Base-by-base conservation (phyloP, 2,888 invertebrate genomes). In the Papilio protenor region DNA sequence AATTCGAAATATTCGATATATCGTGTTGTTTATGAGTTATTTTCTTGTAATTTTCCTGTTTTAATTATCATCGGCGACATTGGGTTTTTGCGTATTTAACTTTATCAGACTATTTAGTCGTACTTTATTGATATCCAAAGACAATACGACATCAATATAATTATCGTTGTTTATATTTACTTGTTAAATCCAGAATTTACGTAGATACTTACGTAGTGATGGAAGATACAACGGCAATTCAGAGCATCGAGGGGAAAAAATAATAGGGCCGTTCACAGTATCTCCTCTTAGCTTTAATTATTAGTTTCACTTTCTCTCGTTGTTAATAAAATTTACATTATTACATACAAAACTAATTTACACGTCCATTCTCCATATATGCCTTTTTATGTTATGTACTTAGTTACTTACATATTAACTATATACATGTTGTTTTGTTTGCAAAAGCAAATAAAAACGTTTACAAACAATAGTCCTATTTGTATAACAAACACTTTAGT, bases 341-440 rank as follows among this genome's bases (percentile, higher is more conserved):
- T 64, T 74, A 64, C 27, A 74, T 12, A 64, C 18, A 74, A 61
- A 64, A 64, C 64, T 64, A 21, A 18, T 64, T 72, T 52, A 61
- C 61, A 71, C 45, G 18, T 27, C 71, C 76, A 70, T 57, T 55
- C 45, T 16, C 52, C 71, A 55, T 66, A 74, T 52, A 71, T 61
- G 45, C 78, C 23, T 77, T 61, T 75, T 70, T 45, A 71, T 64
- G 70, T 75, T 78, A 78, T 78, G 78, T 78, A 78, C 78, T 78
- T 78, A 78, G 75, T 75, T 55, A 75, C 78, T 78, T 78, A 78
- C 55, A 66, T 66, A 69, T 55, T 45, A 57, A 70, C 57, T 70
- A 47, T 47, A n/a, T 52, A 75, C 55, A 55, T 49, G 14, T 21
- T 45, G 70, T 72, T 12, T 49, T 49, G 40, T 33, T 66, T 40